Conservation (phyloP, 2,797 vertebrate species). For the Apogon hyalosoma region DNA sequence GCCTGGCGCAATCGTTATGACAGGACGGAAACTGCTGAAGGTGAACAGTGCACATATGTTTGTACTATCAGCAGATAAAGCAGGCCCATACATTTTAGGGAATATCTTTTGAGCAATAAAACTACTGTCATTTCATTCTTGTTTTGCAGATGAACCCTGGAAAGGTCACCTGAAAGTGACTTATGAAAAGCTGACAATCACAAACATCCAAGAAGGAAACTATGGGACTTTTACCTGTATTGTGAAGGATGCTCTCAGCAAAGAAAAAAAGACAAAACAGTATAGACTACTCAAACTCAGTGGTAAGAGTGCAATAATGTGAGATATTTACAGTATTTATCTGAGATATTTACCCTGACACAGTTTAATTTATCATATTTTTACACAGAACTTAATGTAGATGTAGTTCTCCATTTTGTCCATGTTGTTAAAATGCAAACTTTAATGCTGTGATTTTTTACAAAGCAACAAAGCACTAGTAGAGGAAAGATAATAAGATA, state of each 20-base stretch:
- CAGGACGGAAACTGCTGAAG: rapidly evolving
- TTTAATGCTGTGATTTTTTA: neutral
- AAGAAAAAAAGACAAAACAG: rapidly evolving
- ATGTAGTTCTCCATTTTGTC: neutral
- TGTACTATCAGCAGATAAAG: neutral
- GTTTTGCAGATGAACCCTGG: slow-evolving; percentile 24
- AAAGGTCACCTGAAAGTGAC: rapidly evolving
- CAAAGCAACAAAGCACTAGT: no score
- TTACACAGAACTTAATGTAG: no score
- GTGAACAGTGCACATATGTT: slow-evolving; percentile 16
- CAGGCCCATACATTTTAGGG: neutral
- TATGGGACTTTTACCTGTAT: slow-evolving; percentile 51
- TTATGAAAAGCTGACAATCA: slow-evolving; percentile 48
- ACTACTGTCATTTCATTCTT: neutral
- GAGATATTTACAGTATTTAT: neutral
- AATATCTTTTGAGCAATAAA: neutral
- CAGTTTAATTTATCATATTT: neutral
- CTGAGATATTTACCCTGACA: neutral
- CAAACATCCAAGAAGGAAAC: neutral
- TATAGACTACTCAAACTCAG: slow-evolving; percentile 43
- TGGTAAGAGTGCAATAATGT: slow-evolving; percentile 59
- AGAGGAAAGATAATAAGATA: no score
- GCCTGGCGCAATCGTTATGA: rapidly evolving
- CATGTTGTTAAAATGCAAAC: neutral
- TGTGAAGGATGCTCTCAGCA: rapidly evolving